phyloP scores from a whole-genome alignment of 1,140 invertebrate species.

The Scaptomyza graminum region DNA sequence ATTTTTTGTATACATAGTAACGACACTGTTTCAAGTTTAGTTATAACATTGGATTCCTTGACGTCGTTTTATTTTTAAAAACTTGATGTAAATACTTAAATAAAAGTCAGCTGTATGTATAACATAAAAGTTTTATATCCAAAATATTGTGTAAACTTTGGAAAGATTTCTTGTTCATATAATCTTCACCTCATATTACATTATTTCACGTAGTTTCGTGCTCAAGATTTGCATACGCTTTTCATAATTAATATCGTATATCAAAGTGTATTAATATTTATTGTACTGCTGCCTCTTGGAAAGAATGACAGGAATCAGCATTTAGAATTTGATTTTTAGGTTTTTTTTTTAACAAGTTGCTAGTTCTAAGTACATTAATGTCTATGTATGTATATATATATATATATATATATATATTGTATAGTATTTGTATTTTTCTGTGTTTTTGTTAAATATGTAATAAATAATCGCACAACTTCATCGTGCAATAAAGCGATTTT shows the following conservation, averaged over 20 bases:
- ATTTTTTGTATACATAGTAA: constrained; percentile 51
- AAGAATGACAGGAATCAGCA: constrained; percentile 42
- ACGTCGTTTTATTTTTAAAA: constrained; percentile 18
- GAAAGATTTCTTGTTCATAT: constrained; percentile 33
- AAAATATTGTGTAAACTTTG: constrained; percentile 50
- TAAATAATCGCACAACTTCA: constrained; percentile 42
- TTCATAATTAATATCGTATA: constrained; percentile 45
- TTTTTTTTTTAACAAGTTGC: constrained; percentile 64
- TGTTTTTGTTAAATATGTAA: constrained; percentile 55
- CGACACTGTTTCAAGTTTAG: constrained; percentile 47
- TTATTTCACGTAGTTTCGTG: not conserved
- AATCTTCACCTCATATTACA: constrained; percentile 10
- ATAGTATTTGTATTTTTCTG: constrained; percentile 57
- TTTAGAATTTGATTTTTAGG: constrained; percentile 75
- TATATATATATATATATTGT: constrained; percentile 40
- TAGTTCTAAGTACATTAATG: constrained; percentile 78
- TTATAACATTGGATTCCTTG: constrained; percentile 36
- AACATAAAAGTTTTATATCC: constrained; percentile 44
- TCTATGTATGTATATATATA: constrained; percentile 61
- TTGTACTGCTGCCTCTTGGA: constrained; percentile 37
- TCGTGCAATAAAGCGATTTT: constrained; percentile 43
- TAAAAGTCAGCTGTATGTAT: constrained; percentile 30
- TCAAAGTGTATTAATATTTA: constrained; percentile 49
- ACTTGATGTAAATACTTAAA: constrained; percentile 19
- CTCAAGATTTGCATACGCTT: constrained; percentile 12